Conservation (phyloP, 2,888 invertebrate species). For the Mimumesa dahlbomi region DNA sequence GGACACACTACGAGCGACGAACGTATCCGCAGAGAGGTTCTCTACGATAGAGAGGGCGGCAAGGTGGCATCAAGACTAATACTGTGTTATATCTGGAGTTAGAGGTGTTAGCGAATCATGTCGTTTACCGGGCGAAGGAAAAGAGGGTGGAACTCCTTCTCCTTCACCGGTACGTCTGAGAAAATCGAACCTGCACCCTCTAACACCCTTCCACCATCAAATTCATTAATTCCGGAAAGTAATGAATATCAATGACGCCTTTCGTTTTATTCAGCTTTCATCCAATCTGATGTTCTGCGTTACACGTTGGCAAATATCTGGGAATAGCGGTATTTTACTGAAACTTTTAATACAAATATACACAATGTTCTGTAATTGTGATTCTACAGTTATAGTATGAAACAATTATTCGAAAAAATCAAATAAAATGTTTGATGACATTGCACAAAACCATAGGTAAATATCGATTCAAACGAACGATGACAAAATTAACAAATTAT, state of each 20-base stretch:
- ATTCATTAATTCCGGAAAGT: background rate
- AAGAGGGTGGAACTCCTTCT: slow-evolving; percentile 1
- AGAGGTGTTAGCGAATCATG: slow-evolving; percentile 76
- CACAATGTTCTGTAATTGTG: too few species aligned
- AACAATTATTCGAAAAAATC: too few species aligned
- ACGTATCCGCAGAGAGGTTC: slow-evolving; percentile 46
- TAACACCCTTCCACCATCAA: background rate
- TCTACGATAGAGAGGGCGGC: slow-evolving; percentile 21
- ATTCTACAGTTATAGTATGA: too few species aligned
- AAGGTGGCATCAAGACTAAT: slow-evolving; percentile 74
- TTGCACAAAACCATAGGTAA: too few species aligned
- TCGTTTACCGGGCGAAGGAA: slow-evolving; percentile 58
- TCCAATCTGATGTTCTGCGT: background rate
- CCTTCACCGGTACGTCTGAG: slow-evolving; percentile 6
- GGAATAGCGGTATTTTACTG: too few species aligned
- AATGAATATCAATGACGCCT: slow-evolving; percentile 1
- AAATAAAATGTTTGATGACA: too few species aligned
- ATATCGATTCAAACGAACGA: too few species aligned
- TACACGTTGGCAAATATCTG: too few species aligned
- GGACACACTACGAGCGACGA: slow-evolving; percentile 68
- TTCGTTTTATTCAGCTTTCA: background rate
- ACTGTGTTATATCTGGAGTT: slow-evolving; percentile 76
- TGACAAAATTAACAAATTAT: too few species aligned
- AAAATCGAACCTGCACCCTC: slow-evolving; percentile 23
- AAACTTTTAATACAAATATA: too few species aligned